Conservation (phyloP, 2,113 vertebrate genomes). For the Lepus americanus region DNA sequence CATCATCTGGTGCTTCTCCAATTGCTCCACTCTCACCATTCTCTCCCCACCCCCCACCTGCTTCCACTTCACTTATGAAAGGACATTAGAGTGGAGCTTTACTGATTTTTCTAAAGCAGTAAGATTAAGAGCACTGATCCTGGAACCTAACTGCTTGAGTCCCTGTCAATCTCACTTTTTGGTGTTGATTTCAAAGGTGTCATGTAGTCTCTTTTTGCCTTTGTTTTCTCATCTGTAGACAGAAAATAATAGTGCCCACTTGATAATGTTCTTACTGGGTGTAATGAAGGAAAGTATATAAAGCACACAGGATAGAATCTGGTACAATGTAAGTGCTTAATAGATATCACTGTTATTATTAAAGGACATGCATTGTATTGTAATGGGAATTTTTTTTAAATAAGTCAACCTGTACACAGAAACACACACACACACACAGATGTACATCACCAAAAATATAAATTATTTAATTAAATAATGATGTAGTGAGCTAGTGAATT, state of each 20-base stretch:
- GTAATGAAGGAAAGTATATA: not conserved
- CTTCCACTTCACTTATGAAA: not conserved
- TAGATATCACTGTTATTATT: not conserved
- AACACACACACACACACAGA: not conserved
- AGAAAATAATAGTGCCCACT: not conserved
- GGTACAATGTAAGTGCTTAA: not conserved
- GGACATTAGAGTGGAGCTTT: not conserved
- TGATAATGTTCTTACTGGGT: not conserved
- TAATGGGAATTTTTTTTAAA: not conserved
- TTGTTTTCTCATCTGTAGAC: not conserved
- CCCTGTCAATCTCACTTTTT: not conserved
- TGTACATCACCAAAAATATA: not conserved
- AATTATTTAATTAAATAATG: not conserved
- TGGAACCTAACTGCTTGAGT: not conserved
- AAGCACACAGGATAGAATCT: not conserved
- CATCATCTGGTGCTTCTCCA: not conserved
- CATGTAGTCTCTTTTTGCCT: not conserved
- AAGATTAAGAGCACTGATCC: not conserved
- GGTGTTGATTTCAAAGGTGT: not conserved
- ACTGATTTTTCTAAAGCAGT: not conserved
- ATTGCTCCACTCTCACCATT: not conserved
- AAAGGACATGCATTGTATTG: not conserved
- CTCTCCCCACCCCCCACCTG: rapidly evolving
- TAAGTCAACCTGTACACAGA: not conserved
- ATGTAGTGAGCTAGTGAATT: not conserved